These are phyloP conservation scores for Nothocercus nigrocapillus DNA, from an alignment of 2,113 vertebrate species.

Conservation along the genomic window DNA sequence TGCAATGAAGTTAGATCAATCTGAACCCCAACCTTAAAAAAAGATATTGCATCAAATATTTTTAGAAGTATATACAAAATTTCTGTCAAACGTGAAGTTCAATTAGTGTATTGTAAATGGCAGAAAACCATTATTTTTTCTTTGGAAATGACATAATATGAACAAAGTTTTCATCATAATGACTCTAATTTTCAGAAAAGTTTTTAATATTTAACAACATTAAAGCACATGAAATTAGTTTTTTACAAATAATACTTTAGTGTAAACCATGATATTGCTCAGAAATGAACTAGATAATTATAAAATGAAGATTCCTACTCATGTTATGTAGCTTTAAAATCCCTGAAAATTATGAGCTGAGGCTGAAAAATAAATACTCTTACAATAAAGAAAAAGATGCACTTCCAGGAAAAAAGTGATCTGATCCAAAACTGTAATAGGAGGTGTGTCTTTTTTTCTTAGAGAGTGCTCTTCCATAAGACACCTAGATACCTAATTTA, in stretches of 20 bases:
- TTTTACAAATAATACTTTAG: not conserved
- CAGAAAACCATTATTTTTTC: accelerated
- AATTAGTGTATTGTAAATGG: not conserved
- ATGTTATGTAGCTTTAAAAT: not conserved
- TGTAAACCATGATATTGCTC: not conserved
- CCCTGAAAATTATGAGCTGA: not conserved
- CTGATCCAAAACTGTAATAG: not conserved
- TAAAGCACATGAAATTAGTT: not conserved
- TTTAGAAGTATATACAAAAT: not conserved
- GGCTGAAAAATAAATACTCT: not conserved
- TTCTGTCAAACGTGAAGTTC: not conserved
- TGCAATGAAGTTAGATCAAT: not conserved
- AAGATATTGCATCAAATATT: not conserved
- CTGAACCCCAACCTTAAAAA: not conserved
- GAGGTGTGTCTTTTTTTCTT: not conserved
- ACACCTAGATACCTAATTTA: not conserved
- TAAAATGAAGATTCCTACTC: not conserved
- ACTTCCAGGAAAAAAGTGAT: not conserved
- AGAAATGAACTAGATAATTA: not conserved
- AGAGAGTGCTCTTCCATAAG: not conserved
- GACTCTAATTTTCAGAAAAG: not conserved
- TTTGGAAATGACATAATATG: not conserved
- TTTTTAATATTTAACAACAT: not conserved
- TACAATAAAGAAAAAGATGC: not conserved
- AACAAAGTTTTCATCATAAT: not conserved